Conservation (phyloP, 2,113 vertebrate genomes). For the Paraplagusia blochii region DNA sequence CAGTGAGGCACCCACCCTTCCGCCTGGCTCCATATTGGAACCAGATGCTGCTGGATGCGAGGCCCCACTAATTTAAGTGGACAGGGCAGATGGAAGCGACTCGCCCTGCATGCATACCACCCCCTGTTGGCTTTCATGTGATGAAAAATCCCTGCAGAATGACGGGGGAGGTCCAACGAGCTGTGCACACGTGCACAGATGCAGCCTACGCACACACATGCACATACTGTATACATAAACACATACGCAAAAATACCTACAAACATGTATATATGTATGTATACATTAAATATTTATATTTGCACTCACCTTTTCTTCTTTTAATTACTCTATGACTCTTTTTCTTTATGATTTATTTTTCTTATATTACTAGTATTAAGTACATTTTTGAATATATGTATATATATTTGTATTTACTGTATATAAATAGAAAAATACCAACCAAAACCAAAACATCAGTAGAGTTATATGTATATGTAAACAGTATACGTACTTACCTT, state of each 20-base stretch:
- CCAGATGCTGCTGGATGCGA: conserved; percentile 81
- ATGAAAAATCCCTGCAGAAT: conserved; percentile 69
- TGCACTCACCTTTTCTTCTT: no score
- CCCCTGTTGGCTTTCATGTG: conserved; percentile 79
- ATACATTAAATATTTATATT: conserved; percentile 13
- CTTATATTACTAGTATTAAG: no score
- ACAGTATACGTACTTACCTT: no score
- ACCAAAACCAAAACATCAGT: no score
- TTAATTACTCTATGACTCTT: no score
- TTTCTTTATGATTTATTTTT: no score
- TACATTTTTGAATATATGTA: no score
- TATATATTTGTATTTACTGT: no score
- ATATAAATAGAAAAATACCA: no score
- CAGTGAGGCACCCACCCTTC: conserved; percentile 81
- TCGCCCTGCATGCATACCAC: conserved; percentile 76
- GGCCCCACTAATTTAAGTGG: conserved; percentile 80
- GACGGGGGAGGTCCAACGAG: conserved; percentile 49
- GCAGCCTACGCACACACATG: conserved; percentile 18
- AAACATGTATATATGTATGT: conserved; percentile 7
- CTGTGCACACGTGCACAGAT: conserved; percentile 36
- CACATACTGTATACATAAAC: conserved; percentile 5
- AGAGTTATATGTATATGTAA: no score
- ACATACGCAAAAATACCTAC: conserved; percentile 17
- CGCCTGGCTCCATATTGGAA: conserved; percentile 81
- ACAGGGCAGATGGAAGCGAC: conserved; percentile 78